A percentile compares a stretch with the other conserved stretches of the same genome.
Conservation (phyloP, 1,140 invertebrate genomes). For the Hylaeus anthracinus region DNA sequence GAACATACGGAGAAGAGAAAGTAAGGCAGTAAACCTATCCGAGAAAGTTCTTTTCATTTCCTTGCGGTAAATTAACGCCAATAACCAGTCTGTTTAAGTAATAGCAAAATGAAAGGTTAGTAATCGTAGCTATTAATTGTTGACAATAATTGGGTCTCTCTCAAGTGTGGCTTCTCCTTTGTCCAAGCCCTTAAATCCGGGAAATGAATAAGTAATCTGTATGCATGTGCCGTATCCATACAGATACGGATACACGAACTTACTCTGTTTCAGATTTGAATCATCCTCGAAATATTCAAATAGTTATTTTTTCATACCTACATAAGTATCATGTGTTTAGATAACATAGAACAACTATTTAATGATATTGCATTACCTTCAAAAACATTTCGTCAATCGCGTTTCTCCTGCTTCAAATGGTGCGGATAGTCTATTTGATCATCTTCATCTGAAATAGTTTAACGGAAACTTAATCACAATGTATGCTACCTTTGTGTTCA, state of each 20-base stretch:
- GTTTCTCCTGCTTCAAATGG: slow-evolving; percentile 71
- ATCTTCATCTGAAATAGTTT: slow-evolving; percentile 71
- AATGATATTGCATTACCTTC: neutral
- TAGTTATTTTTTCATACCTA: too few species aligned
- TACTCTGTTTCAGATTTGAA: neutral
- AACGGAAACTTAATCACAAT: slow-evolving; percentile 14
- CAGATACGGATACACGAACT: too few species aligned
- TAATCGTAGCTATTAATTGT: neutral
- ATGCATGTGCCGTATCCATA: neutral
- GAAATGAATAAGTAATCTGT: too few species aligned
- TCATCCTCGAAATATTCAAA: neutral
- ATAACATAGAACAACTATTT: too few species aligned
- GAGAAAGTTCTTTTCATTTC: neutral
- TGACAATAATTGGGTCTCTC: neutral
- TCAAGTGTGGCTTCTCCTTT: neutral
- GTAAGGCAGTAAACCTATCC: neutral
- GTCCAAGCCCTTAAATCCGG: neutral
- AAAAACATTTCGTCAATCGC: slow-evolving; percentile 51
- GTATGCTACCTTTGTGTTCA: too few species aligned
- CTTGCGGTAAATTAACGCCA: neutral
- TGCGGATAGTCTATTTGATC: slow-evolving; percentile 72
- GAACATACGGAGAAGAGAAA: neutral
- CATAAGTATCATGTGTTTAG: neutral
- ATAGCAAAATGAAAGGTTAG: slow-evolving; percentile 2
- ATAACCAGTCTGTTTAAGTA: slow-evolving; percentile 22